phyloP scores from a whole-genome alignment of 2,113 vertebrate species.

The Acinonyx jubatus region DNA sequence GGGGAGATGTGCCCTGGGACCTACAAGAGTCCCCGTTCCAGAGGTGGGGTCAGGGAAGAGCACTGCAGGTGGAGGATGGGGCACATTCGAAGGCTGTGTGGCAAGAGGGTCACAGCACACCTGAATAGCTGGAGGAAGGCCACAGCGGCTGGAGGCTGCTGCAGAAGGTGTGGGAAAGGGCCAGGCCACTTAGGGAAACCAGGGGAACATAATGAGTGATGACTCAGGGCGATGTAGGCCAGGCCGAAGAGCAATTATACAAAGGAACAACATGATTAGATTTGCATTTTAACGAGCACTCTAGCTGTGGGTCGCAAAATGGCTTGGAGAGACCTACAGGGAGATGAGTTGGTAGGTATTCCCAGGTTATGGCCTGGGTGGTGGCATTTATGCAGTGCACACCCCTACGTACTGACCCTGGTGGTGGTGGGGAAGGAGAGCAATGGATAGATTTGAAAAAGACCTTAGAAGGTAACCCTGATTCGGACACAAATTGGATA shows the following conservation, averaged over 20 bases:
- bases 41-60: no score
- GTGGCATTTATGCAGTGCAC: neutral
- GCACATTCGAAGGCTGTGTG: neutral
- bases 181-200: neutral
- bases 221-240: slow-evolving; percentile 25
- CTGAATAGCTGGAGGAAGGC: neutral
- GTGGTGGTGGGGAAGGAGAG: neutral
- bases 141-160: neutral
- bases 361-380: neutral
- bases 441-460: neutral
- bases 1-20: accelerated
- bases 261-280: neutral
- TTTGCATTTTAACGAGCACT: slow-evolving; percentile 48
- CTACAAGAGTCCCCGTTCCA: neutral
- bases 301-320: neutral
- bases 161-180: neutral
- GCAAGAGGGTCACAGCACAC: accelerated
- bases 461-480: neutral
- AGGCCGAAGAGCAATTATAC: neutral
- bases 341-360: neutral
- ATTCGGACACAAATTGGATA: neutral
- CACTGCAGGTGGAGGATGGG: accelerated
- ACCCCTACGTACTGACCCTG: neutral
- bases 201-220: neutral
- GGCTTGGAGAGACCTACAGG: neutral